These are phyloP conservation scores for Geotria australis DNA, from an alignment of 2,797 vertebrate species.

Conservation along the genomic window DNA sequence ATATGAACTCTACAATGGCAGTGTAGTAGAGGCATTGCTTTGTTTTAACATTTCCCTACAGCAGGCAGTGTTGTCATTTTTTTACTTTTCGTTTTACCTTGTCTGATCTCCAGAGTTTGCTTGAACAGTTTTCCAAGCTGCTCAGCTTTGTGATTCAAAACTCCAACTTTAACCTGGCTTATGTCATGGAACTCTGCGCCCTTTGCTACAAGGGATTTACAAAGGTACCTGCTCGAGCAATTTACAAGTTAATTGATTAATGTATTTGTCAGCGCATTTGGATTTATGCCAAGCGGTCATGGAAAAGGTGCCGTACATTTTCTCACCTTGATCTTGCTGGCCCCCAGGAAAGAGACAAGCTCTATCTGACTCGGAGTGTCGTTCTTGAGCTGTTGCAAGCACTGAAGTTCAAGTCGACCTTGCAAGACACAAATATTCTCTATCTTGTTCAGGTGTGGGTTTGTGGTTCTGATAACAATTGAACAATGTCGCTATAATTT, in stretches of 20 bases:
- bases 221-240: slow-evolving; percentile 27
- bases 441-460: slow-evolving; percentile 64
- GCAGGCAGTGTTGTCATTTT: too few relatives aligned
- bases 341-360: slow-evolving; percentile 79
- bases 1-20: too few relatives aligned
- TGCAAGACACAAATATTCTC: slow-evolving; percentile 81
- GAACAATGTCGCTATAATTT: too few relatives aligned
- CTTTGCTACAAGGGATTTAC: slow-evolving; percentile 85
- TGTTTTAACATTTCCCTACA: too few relatives aligned
- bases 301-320: too few relatives aligned
- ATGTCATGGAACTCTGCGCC: slow-evolving; percentile 75
- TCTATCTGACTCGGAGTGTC: slow-evolving; percentile 85
- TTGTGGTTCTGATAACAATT: not conserved
- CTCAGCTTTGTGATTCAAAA: slow-evolving; percentile 94
- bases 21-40: too few relatives aligned
- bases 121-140: slow-evolving; percentile 89
- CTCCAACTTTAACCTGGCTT: slow-evolving; percentile 62
- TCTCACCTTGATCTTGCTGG: not conserved
- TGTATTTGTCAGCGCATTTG: too few relatives aligned
- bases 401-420: slow-evolving; percentile 76
- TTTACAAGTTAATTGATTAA: too few relatives aligned
- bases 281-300: too few relatives aligned
- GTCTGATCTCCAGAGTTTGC: slow-evolving; percentile 33
- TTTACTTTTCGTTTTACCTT: too few relatives aligned
- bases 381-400: slow-evolving; percentile 84